Percentiles rank a stretch among this genome's conserved stretches.
Evolutionary conservation across 2,797 vertebrate genomes (phyloP).

Genomic region (Podargus strigoides): DNA sequence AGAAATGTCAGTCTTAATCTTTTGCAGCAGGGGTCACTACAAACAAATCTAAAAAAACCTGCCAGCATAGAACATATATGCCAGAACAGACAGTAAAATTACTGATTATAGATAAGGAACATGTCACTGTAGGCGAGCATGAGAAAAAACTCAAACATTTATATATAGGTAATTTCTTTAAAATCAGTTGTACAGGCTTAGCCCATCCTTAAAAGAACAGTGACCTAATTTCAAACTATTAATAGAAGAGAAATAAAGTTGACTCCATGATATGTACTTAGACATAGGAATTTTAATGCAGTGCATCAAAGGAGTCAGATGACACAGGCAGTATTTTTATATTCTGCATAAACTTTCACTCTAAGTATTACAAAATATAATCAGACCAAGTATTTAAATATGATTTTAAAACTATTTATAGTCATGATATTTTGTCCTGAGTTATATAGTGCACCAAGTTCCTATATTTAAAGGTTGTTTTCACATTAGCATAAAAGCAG

Average conservation of each 20-base stretch:
- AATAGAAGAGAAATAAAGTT: conserved; percentile 49
- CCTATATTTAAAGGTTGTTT: neutral
- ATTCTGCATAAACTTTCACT: neutral
- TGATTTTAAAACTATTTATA: conserved; percentile 24
- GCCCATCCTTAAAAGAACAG: neutral
- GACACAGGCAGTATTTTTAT: conserved; percentile 37
- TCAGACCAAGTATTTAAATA: conserved; percentile 20
- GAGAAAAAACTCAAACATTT: neutral
- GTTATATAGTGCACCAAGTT: neutral
- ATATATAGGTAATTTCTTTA: neutral
- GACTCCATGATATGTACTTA: conserved; percentile 20
- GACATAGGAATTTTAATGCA: conserved; percentile 44
- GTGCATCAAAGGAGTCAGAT: conserved; percentile 50
- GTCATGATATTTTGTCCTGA: neutral
- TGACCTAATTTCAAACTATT: conserved; percentile 56
- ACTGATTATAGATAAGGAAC: neutral
- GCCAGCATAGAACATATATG: neutral
- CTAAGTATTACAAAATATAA: neutral
- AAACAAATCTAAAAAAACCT: conserved; percentile 33
- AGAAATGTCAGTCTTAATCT: neutral
- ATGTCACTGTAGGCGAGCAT: fast-evolving
- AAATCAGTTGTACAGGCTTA: conserved; percentile 4
- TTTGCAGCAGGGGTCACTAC: conserved; percentile 53
- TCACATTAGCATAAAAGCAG: neutral
- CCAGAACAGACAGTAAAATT: neutral